Conservation (phyloP, 1,140 invertebrate species). For the Drosophila cardini region DNA sequence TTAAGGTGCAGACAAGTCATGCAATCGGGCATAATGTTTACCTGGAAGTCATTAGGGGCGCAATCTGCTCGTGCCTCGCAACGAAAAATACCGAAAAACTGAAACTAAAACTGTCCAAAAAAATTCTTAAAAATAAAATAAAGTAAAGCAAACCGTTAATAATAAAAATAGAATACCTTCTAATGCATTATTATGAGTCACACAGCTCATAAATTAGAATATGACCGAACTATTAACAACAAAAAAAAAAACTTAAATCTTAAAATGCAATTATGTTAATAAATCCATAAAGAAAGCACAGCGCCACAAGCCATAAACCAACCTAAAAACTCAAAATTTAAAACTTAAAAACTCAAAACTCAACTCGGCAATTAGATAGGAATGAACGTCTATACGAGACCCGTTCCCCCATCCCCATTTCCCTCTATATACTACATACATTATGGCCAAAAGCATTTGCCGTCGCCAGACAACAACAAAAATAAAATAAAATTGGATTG, state of each 20-base stretch:
- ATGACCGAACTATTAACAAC: conserved; percentile 43
- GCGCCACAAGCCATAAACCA: conserved; percentile 59
- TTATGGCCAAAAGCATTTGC: conserved; percentile 26
- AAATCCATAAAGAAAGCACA: conserved; percentile 76
- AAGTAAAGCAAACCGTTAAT: conserved; percentile 4
- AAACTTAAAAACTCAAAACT: conserved; percentile 28
- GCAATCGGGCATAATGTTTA: conserved; percentile 61
- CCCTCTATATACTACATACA: conserved; percentile 28
- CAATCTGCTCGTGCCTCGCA: conserved; percentile 34
- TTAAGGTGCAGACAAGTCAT: conserved; percentile 59
- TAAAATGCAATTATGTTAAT: conserved; percentile 76
- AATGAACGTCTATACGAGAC: conserved; percentile 30
- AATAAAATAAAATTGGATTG: conserved; percentile 47
- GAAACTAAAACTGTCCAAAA: conserved; percentile 7
- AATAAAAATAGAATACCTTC: conserved; percentile 44
- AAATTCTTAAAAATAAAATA: conserved; percentile 4
- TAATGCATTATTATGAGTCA: conserved; percentile 62
- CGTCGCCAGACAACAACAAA: conserved; percentile 42
- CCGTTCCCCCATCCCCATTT: conserved; percentile 12
- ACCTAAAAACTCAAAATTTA: conserved; percentile 48
- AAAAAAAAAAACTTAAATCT: conserved; percentile 54
- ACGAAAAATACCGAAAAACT: not conserved
- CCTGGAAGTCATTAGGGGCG: conserved; percentile 79
- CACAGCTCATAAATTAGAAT: conserved; percentile 65
- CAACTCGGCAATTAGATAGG: conserved; percentile 61